A percentile compares a stretch with the other conserved stretches of the same genome.
These are phyloP conservation scores for Bos javanicus DNA, from an alignment of 2,113 vertebrate species.

Conservation along the genomic window DNA sequence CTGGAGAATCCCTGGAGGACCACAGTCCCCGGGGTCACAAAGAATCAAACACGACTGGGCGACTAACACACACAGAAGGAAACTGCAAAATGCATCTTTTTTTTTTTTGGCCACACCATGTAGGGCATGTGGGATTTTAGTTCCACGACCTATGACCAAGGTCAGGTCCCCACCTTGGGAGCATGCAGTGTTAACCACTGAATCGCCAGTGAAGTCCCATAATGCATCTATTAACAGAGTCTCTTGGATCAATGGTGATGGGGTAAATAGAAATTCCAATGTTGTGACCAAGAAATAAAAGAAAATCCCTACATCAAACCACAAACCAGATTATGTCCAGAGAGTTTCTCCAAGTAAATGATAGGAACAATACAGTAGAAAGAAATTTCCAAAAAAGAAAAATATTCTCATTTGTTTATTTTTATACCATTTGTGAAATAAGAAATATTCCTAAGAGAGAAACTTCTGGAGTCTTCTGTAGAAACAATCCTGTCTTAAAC, in stretches of 20 bases:
- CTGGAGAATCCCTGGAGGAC: neutral
- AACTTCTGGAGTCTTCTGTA: neutral
- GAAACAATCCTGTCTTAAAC: neutral
- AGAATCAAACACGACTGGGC: neutral
- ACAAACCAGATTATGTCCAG: neutral
- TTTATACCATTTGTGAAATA: neutral
- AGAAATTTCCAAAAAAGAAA: neutral
- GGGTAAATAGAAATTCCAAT: neutral
- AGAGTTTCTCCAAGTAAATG: conserved; percentile 22
- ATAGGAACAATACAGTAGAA: neutral
- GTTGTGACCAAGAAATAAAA: neutral
- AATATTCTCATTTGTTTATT: neutral
- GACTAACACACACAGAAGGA: neutral
- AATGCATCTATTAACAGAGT: neutral
- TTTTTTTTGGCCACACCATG: neutral
- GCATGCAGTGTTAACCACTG: neutral
- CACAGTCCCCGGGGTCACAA: neutral
- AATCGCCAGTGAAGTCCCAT: neutral
- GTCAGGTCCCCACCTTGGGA: neutral
- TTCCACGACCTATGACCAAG: neutral
- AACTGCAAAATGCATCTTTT: neutral
- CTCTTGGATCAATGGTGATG: neutral
- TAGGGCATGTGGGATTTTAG: neutral
- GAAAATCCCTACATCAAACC: neutral
- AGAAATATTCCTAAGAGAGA: neutral